phyloP scores from a whole-genome alignment of 2,113 vertebrate species.

The Polypterus bichir region DNA sequence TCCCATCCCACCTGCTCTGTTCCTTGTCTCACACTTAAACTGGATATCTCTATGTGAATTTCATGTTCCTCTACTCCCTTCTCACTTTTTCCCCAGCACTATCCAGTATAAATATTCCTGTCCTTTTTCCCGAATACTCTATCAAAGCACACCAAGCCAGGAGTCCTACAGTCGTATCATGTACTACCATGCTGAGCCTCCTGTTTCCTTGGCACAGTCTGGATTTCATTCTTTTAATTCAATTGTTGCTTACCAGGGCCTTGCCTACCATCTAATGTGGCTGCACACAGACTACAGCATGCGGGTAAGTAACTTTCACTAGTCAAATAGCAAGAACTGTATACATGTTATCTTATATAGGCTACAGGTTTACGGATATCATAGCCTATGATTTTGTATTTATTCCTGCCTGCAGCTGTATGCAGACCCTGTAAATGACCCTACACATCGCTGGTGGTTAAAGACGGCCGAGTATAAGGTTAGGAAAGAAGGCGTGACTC shows the following conservation, averaged over 20 bases:
- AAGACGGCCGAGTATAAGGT: conserved; percentile 23
- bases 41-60: too few relatives aligned
- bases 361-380: too few relatives aligned
- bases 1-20: too few relatives aligned
- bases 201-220: neutral
- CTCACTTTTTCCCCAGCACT: too few relatives aligned
- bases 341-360: too few relatives aligned
- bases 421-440: conserved; percentile 30
- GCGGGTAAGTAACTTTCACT: too few relatives aligned
- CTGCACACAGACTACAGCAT: conserved; percentile 32
- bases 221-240: conserved; percentile 26
- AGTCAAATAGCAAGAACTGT: too few relatives aligned
- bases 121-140: conserved; percentile 20
- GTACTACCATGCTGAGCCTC: conserved; percentile 20
- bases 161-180: conserved; percentile 29
- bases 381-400: neutral
- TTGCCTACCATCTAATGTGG: conserved; percentile 34
- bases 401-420: conserved; percentile 24
- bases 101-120: conserved; percentile 11
- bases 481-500: neutral
- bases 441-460: conserved; percentile 38
- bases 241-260: conserved; percentile 33
- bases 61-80: too few relatives aligned
- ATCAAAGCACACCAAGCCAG: neutral
- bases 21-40: too few relatives aligned